Evolutionary conservation across 2,888 invertebrate species (phyloP).

Genomic region (Lingula anatina): DNA sequence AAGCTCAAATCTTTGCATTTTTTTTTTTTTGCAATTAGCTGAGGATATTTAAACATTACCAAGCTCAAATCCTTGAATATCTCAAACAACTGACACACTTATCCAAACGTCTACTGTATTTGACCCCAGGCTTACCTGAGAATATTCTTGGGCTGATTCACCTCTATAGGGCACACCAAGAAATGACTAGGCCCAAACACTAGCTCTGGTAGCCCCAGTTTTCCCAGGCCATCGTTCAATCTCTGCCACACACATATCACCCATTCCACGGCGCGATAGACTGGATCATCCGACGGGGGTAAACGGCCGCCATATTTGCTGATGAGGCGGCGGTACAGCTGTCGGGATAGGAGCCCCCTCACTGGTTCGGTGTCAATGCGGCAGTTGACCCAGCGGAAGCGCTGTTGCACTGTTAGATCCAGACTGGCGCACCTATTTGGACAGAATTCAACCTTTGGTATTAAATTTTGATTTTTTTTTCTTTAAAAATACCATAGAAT

Average conservation of each 20-base stretch:
- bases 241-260: conserved; percentile 46
- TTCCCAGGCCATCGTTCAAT: conserved; percentile 42
- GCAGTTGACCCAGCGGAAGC: conserved; percentile 48
- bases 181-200: conserved; percentile 44
- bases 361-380: conserved; percentile 45
- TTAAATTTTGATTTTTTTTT: too few relatives aligned
- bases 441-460: too few relatives aligned
- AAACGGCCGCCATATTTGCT: conserved; percentile 28
- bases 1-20: too few relatives aligned
- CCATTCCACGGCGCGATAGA: conserved; percentile 41
- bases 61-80: too few relatives aligned
- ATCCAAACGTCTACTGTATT: not conserved
- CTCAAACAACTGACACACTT: not conserved
- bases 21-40: too few relatives aligned
- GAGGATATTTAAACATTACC: too few relatives aligned
- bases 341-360: conserved; percentile 36
- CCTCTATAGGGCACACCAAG: conserved; percentile 41
- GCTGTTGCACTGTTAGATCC: conserved; percentile 40
- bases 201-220: conserved; percentile 42
- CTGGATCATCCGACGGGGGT: conserved; percentile 23
- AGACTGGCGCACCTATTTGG: conserved; percentile 43
- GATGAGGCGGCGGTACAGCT: conserved; percentile 36
- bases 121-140: conserved; percentile 25
- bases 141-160: conserved; percentile 27
- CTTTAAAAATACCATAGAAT: too few relatives aligned